A percentile compares a stretch with the other conserved stretches of the same genome.
Evolutionary conservation across 2,797 vertebrate species (phyloP).

Genomic region (Spondyliosoma cantharus): DNA sequence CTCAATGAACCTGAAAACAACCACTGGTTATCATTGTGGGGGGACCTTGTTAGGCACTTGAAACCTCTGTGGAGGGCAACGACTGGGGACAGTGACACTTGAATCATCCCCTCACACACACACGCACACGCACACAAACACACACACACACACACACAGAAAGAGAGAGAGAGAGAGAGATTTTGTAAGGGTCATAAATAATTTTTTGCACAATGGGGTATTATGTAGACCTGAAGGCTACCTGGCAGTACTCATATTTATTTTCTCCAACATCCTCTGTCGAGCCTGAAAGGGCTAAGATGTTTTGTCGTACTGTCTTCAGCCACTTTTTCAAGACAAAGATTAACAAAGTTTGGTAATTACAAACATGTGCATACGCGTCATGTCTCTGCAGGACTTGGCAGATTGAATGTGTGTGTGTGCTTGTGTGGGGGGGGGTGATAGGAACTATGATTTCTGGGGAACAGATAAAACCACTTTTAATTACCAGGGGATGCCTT

Average conservation of each 20-base stretch:
- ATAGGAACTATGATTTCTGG: conserved; percentile 21
- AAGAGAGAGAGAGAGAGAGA: background rate
- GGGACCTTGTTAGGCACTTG: conserved; percentile 40
- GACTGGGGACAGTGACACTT: conserved; percentile 8
- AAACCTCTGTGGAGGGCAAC: conserved; percentile 33
- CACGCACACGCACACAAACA: conserved; percentile 6
- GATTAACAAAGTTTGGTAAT: conserved; percentile 60
- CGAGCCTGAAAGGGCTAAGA: conserved; percentile 4
- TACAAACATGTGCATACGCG: conserved; percentile 55
- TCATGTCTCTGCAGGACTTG: conserved; percentile 47
- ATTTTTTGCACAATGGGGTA: conserved; percentile 37
- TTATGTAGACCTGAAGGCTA: conserved; percentile 36
- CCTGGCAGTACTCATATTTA: conserved; percentile 35
- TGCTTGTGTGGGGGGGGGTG: background rate
- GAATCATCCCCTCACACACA: conserved; percentile 19
- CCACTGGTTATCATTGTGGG: conserved; percentile 14
- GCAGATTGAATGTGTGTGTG: conserved; percentile 29
- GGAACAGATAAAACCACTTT: conserved; percentile 46
- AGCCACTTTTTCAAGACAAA: conserved; percentile 43
- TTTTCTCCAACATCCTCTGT: conserved; percentile 23
- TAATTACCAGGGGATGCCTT: conserved; percentile 42
- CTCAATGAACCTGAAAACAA: conserved; percentile 20
- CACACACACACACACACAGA: no score
- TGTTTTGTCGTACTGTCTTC: conserved; percentile 37
- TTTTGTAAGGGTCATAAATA: conserved; percentile 50